These are phyloP conservation scores for Danaus chrysippus DNA, from an alignment of 2,888 invertebrate genomes.

Conservation along the genomic window DNA sequence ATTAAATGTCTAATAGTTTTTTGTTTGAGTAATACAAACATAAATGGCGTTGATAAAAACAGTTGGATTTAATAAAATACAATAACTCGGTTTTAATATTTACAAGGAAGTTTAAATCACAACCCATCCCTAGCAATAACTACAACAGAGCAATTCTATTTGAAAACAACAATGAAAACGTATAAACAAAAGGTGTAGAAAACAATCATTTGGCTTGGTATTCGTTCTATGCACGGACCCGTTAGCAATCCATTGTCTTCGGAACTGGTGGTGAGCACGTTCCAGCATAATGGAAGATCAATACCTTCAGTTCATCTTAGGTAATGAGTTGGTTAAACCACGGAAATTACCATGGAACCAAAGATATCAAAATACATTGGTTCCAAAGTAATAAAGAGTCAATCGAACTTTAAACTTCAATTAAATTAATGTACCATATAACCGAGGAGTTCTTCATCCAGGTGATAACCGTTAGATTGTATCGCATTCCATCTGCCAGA, in stretches of 20 bases:
- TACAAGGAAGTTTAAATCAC: neutral
- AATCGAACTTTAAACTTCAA: too few relatives aligned
- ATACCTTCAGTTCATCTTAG: slow-evolving; percentile 27
- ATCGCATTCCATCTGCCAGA: slow-evolving; percentile 38
- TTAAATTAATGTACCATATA: too few relatives aligned
- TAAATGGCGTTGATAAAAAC: too few relatives aligned
- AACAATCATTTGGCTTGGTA: slow-evolving; percentile 64
- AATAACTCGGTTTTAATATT: too few relatives aligned
- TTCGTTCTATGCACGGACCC: slow-evolving; percentile 60
- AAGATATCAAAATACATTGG: too few relatives aligned
- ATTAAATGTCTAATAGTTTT: too few relatives aligned
- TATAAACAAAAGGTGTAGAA: slow-evolving; percentile 50
- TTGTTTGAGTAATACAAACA: too few relatives aligned
- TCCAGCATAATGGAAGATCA: slow-evolving; percentile 40
- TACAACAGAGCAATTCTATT: slow-evolving; percentile 26
- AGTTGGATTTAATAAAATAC: too few relatives aligned
- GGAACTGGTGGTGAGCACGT: slow-evolving; percentile 48
- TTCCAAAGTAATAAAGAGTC: too few relatives aligned
- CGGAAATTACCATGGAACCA: too few relatives aligned
- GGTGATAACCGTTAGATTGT: slow-evolving; percentile 26
- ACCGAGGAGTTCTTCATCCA: slow-evolving; percentile 12
- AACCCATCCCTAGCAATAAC: slow-evolving; percentile 3
- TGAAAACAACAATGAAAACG: slow-evolving; percentile 46
- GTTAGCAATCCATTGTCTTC: slow-evolving; percentile 59
- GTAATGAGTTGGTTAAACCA: neutral